Percentiles rank a stretch among this genome's conserved stretches.
Conservation (phyloP, 1,140 invertebrate species). For the Centruroides sculpturatus region DNA sequence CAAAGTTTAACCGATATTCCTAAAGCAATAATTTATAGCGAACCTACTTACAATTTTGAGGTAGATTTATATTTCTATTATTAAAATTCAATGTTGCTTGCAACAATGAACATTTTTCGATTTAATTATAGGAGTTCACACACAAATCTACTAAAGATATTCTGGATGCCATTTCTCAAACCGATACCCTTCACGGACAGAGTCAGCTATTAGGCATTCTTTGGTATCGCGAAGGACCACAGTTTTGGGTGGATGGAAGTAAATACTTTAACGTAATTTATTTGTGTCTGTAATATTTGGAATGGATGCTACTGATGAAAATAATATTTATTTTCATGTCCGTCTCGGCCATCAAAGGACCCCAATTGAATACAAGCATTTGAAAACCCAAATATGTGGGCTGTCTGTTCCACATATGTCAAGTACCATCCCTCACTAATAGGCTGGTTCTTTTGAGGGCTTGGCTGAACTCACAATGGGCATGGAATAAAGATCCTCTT, state of each 20-base stretch:
- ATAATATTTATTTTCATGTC: not conserved
- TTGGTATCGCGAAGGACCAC: slow-evolving; percentile 59
- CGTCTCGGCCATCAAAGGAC: too few relatives aligned
- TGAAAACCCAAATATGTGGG: too few relatives aligned
- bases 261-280: not conserved
- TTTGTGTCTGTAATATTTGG: not conserved
- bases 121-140: slow-evolving; percentile 19
- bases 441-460: too few relatives aligned
- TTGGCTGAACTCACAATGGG: too few relatives aligned
- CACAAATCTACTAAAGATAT: slow-evolving; percentile 53
- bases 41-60: slow-evolving; percentile 32
- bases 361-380: too few relatives aligned
- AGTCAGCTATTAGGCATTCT: slow-evolving; percentile 74
- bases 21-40: slow-evolving; percentile 54
- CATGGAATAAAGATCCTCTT: too few relatives aligned
- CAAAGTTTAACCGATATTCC: slow-evolving; percentile 94
- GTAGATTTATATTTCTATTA: slow-evolving; percentile 1
- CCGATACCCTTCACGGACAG: slow-evolving; percentile 56
- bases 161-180: slow-evolving; percentile 48
- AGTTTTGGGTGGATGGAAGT: slow-evolving; percentile 51
- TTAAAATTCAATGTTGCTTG: slow-evolving; percentile 2
- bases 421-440: too few relatives aligned
- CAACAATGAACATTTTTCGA: too few relatives aligned
- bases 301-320: not conserved
- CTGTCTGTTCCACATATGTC: too few relatives aligned